These are phyloP conservation scores for Copidosoma aretas DNA, from an alignment of 2,888 invertebrate species.

Conservation along the genomic window DNA sequence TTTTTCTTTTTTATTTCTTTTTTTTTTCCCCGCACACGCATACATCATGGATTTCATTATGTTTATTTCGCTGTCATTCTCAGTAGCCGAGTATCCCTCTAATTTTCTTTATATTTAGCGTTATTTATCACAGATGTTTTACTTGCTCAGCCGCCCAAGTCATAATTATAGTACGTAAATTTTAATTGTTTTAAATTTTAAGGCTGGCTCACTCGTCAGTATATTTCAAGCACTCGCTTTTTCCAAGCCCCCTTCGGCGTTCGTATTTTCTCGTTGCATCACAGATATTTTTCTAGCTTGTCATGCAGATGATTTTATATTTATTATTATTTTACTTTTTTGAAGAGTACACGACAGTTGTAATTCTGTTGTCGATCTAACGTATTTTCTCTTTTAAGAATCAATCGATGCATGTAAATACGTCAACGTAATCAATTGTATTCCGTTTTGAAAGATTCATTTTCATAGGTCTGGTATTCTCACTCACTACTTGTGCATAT, in stretches of 20 bases:
- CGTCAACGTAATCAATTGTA: no score
- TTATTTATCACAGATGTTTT: slow-evolving; percentile 64
- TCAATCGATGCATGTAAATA: no score
- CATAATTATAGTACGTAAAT: no score
- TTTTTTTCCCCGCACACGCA: slow-evolving; percentile 17
- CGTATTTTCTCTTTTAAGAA: no score
- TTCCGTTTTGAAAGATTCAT: no score
- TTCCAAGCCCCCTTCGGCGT: slow-evolving; percentile 27
- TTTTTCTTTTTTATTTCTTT: no score
- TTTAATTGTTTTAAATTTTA: slow-evolving; percentile 23
- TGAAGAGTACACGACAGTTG: no score
- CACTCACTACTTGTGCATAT: no score
- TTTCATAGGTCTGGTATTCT: no score
- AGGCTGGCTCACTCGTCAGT: slow-evolving; percentile 30
- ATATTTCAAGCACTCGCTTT: slow-evolving; percentile 21
- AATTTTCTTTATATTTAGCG: slow-evolving; percentile 48
- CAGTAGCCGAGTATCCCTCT: slow-evolving; percentile 44
- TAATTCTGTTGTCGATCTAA: no score
- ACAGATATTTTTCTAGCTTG: slow-evolving; percentile 53
- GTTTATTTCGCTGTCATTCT: slow-evolving; percentile 38
- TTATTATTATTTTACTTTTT: no score
- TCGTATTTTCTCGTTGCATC: slow-evolving; percentile 43
- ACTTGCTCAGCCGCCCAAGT: slow-evolving; percentile 56
- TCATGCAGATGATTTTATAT: slow-evolving; percentile 10
- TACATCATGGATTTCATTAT: slow-evolving; percentile 17